A percentile compares a stretch with the other conserved stretches of the same genome.
These are phyloP conservation scores for Watsonalla cultraria DNA, from an alignment of 2,888 invertebrate species.

Conservation along the genomic window DNA sequence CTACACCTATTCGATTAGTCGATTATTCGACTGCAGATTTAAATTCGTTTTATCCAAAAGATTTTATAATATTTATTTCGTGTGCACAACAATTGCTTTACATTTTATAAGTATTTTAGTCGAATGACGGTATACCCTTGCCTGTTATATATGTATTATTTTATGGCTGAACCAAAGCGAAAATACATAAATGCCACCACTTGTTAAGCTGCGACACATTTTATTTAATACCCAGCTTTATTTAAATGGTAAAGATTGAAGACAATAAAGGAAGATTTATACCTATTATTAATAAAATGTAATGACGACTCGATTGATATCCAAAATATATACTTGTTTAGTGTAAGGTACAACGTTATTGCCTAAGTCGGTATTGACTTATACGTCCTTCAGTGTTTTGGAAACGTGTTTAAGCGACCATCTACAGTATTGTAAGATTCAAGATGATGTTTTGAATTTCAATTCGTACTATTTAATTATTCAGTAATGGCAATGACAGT, in stretches of 20 bases:
- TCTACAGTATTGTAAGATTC: too few species aligned
- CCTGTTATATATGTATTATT: constrained; percentile 38
- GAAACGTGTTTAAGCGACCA: constrained; percentile 6
- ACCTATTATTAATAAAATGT: constrained; percentile 67
- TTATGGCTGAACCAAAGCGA: constrained; percentile 68
- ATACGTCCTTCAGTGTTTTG: constrained; percentile 31
- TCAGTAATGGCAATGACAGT: too few species aligned
- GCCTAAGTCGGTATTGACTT: constrained; percentile 40
- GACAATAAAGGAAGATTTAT: constrained; percentile 78
- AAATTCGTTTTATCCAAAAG: not conserved
- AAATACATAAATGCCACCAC: constrained; percentile 61
- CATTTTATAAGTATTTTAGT: constrained; percentile 36
- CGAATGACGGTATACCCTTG: constrained; percentile 57
- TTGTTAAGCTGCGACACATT: constrained; percentile 58
- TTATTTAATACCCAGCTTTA: constrained; percentile 50
- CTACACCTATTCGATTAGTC: not conserved
- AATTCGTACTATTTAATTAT: too few species aligned
- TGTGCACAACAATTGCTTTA: constrained; percentile 4
- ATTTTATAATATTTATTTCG: not conserved
- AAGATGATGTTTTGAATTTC: too few species aligned
- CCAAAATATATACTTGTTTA: constrained; percentile 68
- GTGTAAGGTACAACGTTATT: constrained; percentile 51
- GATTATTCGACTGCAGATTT: not conserved
- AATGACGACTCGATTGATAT: constrained; percentile 65
- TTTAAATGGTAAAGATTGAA: constrained; percentile 69